Base-by-base conservation (phyloP, 1,140 invertebrate species). In the Calosoma granatense region DNA sequence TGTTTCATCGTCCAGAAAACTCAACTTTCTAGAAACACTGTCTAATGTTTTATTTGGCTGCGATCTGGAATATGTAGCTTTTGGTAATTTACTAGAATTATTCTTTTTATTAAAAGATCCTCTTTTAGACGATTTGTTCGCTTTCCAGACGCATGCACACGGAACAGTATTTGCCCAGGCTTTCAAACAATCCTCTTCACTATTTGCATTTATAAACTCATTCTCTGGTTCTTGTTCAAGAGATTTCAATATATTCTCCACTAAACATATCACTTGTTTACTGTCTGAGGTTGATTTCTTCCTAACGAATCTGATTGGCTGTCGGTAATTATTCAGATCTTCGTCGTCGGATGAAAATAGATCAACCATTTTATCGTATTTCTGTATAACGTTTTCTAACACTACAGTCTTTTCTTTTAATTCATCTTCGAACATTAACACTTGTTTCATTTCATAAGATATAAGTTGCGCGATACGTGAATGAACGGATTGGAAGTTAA, bases 401-500 rank as follows among this genome's bases (percentile, higher is more conserved):
- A 20, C 36, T 54, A 23, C 43, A 47, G 43, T 53, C 20, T 51
- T 53, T 51, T 55, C 51, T 39, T 58, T 51, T 17, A 41, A 14
- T 14, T 56, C 53, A 11, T 55, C 51, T 19, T 56, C 55, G n/a
- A 56, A 21, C n/a, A n/a, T n/a, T 4, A 58, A 55, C 20, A 26
- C 4, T 30, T 70, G 61, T n/a, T 57, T 59, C 39, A 75, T 61
- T 61, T 72, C 74, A 36, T 74, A 76, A n/a, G 77, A 76, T 0
- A 82, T 76, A n/a, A 84, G 60, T 56, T 78, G 72, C 0, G 79
- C 80, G 41, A 85, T 69, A 53, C 82, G 68, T 0, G 79, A 81
- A 64, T 85, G 83, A 30, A 81, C 75, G 47, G 78, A 66, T n/a
- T 75, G 71, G 58, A 85, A 83, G 64, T 84, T 75, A 0, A 85